Percentiles rank a stretch among this genome's conserved stretches.
Conservation (phyloP, 2,113 vertebrate species). For the Misgurnus anguillicaudatus region DNA sequence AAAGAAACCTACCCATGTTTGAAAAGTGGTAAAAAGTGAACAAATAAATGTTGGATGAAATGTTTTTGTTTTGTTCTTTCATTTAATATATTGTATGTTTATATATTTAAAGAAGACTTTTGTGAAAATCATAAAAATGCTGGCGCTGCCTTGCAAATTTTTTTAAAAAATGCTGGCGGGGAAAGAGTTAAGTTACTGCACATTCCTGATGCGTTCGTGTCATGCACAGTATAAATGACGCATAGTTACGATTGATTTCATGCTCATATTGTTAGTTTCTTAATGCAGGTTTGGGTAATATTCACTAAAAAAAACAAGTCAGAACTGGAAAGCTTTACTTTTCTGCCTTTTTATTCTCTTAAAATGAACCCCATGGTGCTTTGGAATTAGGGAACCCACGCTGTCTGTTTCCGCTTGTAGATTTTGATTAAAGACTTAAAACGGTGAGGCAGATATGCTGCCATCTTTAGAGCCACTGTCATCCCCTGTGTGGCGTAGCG, state of each 20-base stretch:
- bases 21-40: no score
- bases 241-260: conserved; percentile 19
- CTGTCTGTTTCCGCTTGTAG: conserved; percentile 45
- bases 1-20: no score
- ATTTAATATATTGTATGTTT: no score
- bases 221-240: background rate
- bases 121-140: no score
- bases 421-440: conserved; percentile 57
- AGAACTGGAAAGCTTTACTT: conserved; percentile 27
- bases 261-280: background rate
- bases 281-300: conserved; percentile 18
- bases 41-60: no score
- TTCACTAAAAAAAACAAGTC: conserved; percentile 9
- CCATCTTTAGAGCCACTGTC: conserved; percentile 50
- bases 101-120: no score
- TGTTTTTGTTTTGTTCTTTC: no score
- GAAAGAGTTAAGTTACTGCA: background rate
- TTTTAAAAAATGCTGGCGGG: no score
- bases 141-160: no score
- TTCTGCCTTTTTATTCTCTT: conserved; percentile 9
- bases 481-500: conserved; percentile 50
- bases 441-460: conserved; percentile 52
- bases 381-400: conserved; percentile 42
- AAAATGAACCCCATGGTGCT: conserved; percentile 47
- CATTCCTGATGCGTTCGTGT: background rate